Conservation (phyloP, 2,113 vertebrate species). For the Platichthys flesus region DNA sequence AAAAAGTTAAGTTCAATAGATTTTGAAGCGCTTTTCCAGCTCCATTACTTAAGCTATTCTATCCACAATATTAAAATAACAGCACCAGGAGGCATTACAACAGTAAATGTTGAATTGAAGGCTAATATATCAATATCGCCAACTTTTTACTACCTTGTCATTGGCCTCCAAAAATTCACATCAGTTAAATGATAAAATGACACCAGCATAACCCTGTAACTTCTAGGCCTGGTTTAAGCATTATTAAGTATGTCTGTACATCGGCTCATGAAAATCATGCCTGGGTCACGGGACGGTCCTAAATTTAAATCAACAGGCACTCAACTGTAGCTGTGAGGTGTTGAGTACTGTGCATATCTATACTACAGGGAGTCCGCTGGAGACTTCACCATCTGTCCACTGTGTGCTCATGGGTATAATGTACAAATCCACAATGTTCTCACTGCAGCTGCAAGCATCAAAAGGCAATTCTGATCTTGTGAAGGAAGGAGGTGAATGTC, state of each 20-base stretch:
- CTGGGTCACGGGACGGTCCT: conserved; percentile 12
- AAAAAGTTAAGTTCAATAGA: neutral
- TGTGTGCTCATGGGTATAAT: conserved; percentile 10
- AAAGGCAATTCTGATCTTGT: conserved; percentile 39
- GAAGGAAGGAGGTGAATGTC: conserved; percentile 15
- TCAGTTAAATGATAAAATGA: no score
- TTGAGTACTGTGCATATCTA: conserved; percentile 12
- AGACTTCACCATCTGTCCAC: conserved; percentile 8
- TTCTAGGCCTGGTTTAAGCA: no score
- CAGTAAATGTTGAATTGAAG: no score
- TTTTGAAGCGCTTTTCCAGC: no score
- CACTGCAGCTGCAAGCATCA: conserved; percentile 40
- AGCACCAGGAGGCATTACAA: no score
- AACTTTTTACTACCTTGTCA: no score
- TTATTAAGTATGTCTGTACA: no score
- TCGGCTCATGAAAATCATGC: neutral
- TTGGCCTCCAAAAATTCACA: no score
- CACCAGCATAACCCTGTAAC: no score
- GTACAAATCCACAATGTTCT: conserved; percentile 27
- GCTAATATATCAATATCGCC: no score
- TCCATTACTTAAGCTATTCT: no score
- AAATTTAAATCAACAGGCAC: conserved; percentile 32
- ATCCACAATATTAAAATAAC: no score
- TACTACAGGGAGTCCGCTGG: conserved; percentile 2
- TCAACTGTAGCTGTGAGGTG: conserved; percentile 12